Percentiles rank a stretch among this genome's conserved stretches.
Conservation (phyloP, 2,888 invertebrate genomes). For the Laothoe populi region DNA sequence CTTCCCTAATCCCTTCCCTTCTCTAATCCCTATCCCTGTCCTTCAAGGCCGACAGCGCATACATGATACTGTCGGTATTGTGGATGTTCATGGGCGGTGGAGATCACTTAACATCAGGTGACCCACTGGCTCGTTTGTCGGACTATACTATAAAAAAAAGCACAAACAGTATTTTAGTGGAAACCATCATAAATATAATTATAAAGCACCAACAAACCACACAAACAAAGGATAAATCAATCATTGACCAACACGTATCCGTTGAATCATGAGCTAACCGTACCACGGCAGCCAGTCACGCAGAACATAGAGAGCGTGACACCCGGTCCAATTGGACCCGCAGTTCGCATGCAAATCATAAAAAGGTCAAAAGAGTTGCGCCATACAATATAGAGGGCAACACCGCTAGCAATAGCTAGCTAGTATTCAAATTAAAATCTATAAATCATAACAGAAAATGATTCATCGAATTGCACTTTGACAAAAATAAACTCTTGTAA, state of each 20-base stretch:
- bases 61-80: too few relatives aligned
- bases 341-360: conserved; percentile 11
- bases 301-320: conserved; percentile 11
- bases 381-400: not conserved
- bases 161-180: too few relatives aligned
- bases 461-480: conserved; percentile 12
- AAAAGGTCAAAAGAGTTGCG: conserved; percentile 3
- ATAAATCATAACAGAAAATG: conserved; percentile 11
- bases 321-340: not conserved
- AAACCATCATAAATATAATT: too few relatives aligned
- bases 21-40: too few relatives aligned
- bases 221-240: not conserved
- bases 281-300: conserved; percentile 1
- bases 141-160: too few relatives aligned
- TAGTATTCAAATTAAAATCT: not conserved
- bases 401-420: not conserved
- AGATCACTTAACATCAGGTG: too few relatives aligned
- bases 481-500: conserved; percentile 10
- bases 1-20: too few relatives aligned
- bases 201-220: not conserved
- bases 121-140: too few relatives aligned
- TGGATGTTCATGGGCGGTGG: too few relatives aligned
- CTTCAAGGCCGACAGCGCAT: too few relatives aligned
- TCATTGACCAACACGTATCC: conserved; percentile 1
- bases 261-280: not conserved